A percentile compares a stretch with the other conserved stretches of the same genome.
These are phyloP conservation scores for Hipparchia semele DNA, from an alignment of 2,888 invertebrate genomes.

Conservation along the genomic window DNA sequence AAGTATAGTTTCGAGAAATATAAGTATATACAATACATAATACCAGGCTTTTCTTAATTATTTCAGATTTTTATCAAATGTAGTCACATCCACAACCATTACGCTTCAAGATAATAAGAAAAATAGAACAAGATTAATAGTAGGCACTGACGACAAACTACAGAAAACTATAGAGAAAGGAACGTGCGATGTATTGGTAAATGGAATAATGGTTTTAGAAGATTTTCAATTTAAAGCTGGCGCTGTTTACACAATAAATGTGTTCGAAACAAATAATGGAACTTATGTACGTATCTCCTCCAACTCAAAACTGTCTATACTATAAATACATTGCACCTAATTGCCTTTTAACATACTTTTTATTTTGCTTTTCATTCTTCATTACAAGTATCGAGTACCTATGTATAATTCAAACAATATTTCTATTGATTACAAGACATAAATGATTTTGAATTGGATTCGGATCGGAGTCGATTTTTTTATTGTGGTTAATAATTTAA, in stretches of 20 bases:
- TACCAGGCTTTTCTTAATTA: background rate
- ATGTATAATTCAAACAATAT: no score
- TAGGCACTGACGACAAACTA: constrained; percentile 51
- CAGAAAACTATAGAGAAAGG: constrained; percentile 61
- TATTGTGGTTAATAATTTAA: no score
- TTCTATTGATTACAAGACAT: background rate
- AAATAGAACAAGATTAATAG: constrained; percentile 53
- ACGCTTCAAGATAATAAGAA: constrained; percentile 53
- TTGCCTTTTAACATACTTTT: no score
- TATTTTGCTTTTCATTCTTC: no score
- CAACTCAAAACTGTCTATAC: background rate
- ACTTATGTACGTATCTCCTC: constrained; percentile 56
- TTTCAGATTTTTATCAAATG: constrained; percentile 71
- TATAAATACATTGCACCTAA: no score
- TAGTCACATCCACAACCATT: constrained; percentile 50
- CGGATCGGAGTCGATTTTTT: no score
- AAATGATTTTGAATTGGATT: no score
- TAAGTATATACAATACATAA: background rate
- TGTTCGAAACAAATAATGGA: constrained; percentile 62
- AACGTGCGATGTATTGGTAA: constrained; percentile 63
- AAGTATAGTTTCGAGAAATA: background rate
- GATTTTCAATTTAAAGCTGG: constrained; percentile 79
- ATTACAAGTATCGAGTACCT: no score
- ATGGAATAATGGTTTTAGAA: constrained; percentile 53
- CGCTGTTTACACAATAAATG: constrained; percentile 85